Base-by-base conservation (phyloP, 2,113 vertebrate species). In the Aphyosemion australe region DNA sequence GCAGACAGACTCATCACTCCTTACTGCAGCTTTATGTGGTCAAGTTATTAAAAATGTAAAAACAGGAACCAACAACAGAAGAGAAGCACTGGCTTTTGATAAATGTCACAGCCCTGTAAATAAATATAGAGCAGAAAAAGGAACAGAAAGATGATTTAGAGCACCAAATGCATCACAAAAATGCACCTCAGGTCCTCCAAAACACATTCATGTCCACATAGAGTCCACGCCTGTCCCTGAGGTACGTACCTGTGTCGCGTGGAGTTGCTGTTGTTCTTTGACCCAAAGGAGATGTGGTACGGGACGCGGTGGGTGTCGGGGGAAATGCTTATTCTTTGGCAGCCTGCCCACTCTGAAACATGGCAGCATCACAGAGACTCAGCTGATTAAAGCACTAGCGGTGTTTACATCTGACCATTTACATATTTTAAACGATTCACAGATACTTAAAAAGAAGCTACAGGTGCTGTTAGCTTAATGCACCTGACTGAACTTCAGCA, bases 261-360 rank as follows among this genome's bases (percentile, higher is more conserved):
- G 55, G 92, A 37, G 41, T 79, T 87, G 72, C 87, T 90, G 53
- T 92, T 84, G 58, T 91, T 91, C 85, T 95, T 92, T 5, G 95
- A 89, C 48, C 95, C 96, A 52, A 96, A 96, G 57, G 95, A 97
- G 87, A 98, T 96, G 88, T 97, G 96, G 85, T 97, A 98, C 55
- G 95, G 95, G 62, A 97, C 96, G 1, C 93, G 93, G 50, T 98
- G 96, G 2, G 95, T 97, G 86, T 98, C 96, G 0, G 96, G 95
- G 21, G 95, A 94, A 75, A 98, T 98, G 34, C 92, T 89, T 58
- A 98, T 96, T 64, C 94, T 91, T 78, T 98, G 96, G 77, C 96
- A 97, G 47, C 95, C 96, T 2, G 96, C 96, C 96, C 96, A 98
- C 79, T 98, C 96, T 98, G 90, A 65, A 87, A 64, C 58, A 43